Base-by-base conservation (phyloP, 2,888 invertebrate genomes). In the Muscina levida region DNA sequence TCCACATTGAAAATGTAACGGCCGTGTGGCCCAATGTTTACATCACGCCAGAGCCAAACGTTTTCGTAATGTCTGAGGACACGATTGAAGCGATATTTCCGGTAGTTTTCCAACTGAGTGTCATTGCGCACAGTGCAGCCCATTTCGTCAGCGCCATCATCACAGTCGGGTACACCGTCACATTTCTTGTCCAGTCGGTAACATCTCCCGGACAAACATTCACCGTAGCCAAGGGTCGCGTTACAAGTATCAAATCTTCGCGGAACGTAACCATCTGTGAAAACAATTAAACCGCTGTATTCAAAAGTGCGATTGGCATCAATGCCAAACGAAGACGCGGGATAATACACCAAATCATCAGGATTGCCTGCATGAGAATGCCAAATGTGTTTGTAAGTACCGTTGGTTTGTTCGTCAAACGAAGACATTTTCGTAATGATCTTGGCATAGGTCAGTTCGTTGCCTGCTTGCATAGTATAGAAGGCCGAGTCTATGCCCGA, bases 271-370 rank as follows among this genome's bases (percentile, higher is more conserved):
- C 97, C 96, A 91, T 98, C 98, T 67, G 97, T 97, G 87, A 98
- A 96, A 1, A 98, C 96, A 1, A 98, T 92, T 68, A 98, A 90
- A 0, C 98, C 98, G 1, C 95, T 94, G 89, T 93, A 98, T 92
- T 95, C 96, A 86, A 98, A 98, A 0, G 98, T 98, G 79, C 97
- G 92, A 89, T 98, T 98, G 1, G 97, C 97, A 90, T 98, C 98
- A 82, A 98, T 94, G 24, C 98, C 98, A 89, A 94, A 97, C 0
- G 97, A 96, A 0, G 97, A 95, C 0, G 97, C 95, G 0, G 98
- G 97, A 89, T 95, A 97, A 89, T 96, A 95, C 0, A 97, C 94
- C 73, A 96, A 91, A 66, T 96, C 94, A 88, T 97, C 97, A 0
- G 97, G 95, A 88, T 95, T 94, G 2, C 97, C 90, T 82, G 93